A percentile compares a stretch with the other conserved stretches of the same genome.
Conservation (phyloP, 2,888 invertebrate genomes). For the Branchinecta sandiegonensis region DNA sequence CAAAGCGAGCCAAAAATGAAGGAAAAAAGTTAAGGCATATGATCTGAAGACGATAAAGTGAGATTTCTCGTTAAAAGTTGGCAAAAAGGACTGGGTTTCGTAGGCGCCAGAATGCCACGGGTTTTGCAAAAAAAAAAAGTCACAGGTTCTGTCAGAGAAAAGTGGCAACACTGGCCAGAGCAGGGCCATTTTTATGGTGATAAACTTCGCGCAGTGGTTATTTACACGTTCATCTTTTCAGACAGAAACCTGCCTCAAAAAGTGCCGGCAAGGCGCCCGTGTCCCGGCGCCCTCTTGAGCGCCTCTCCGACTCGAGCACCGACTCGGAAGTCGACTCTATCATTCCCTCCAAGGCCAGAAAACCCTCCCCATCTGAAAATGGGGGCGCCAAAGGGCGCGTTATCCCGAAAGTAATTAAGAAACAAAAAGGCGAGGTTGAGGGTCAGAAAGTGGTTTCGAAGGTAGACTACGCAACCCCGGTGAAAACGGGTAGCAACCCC, state of each 20-base stretch:
- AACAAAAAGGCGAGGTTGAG: slow-evolving; percentile 13
- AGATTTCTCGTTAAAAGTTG: no score
- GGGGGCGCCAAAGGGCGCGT: not conserved
- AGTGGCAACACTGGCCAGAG: no score
- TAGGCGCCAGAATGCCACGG: no score
- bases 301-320: slow-evolving; percentile 6
- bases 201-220: no score
- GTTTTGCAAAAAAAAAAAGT: no score
- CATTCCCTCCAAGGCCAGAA: not conserved
- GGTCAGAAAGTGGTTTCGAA: not conserved
- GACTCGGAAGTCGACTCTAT: not conserved
- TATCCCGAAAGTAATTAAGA: not conserved
- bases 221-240: not conserved
- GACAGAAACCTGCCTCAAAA: slow-evolving; percentile 1
- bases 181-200: no score
- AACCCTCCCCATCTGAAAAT: not conserved
- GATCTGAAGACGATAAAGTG: no score
- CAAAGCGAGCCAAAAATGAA: no score
- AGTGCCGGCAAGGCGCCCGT: not conserved
- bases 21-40: no score
- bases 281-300: not conserved
- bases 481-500: not conserved
- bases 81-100: no score
- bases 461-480: not conserved
- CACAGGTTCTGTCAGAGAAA: no score